Percentiles rank a stretch among this genome's conserved stretches.
phyloP scores from a whole-genome alignment of 2,888 invertebrate species.

The Trissonchulus latispiculum region DNA sequence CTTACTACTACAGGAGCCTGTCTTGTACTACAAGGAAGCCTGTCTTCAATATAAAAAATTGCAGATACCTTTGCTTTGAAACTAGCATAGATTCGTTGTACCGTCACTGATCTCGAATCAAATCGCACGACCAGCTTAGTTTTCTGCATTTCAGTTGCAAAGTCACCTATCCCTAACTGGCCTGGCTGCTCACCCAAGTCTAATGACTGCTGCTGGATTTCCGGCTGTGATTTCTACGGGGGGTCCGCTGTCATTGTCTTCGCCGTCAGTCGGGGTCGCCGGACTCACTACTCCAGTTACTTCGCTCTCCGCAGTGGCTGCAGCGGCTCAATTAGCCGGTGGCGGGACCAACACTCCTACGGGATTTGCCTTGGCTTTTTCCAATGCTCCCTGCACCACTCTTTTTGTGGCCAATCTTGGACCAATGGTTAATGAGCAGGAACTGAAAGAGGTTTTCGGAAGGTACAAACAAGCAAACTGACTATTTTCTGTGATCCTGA shows the following conservation, averaged over 20 bases:
- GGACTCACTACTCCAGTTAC: constrained; percentile 23
- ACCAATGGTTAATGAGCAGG: constrained; percentile 93
- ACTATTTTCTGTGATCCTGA: too few relatives aligned
- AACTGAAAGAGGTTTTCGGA: constrained; percentile 94
- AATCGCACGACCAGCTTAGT: background rate
- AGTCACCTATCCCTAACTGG: background rate
- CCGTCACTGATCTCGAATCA: too few relatives aligned
- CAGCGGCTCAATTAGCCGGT: too few relatives aligned
- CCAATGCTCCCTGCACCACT: constrained; percentile 52
- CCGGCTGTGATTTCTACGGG: background rate
- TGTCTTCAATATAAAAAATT: too few relatives aligned
- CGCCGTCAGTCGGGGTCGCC: background rate
- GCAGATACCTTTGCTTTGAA: too few relatives aligned
- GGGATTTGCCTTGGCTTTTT: too few relatives aligned
- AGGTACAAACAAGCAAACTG: too few relatives aligned
- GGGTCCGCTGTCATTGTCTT: too few relatives aligned
- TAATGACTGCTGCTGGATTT: background rate
- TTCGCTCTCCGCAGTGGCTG: constrained; percentile 24
- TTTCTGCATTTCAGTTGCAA: background rate
- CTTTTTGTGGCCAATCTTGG: constrained; percentile 97
- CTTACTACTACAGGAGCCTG: too few relatives aligned
- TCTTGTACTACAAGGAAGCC: too few relatives aligned
- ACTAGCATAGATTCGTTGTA: too few relatives aligned
- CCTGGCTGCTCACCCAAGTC: background rate
- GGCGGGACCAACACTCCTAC: too few relatives aligned